Evolutionary conservation across 2,113 vertebrate genomes (phyloP).

Genomic region (Scopus umbretta): DNA sequence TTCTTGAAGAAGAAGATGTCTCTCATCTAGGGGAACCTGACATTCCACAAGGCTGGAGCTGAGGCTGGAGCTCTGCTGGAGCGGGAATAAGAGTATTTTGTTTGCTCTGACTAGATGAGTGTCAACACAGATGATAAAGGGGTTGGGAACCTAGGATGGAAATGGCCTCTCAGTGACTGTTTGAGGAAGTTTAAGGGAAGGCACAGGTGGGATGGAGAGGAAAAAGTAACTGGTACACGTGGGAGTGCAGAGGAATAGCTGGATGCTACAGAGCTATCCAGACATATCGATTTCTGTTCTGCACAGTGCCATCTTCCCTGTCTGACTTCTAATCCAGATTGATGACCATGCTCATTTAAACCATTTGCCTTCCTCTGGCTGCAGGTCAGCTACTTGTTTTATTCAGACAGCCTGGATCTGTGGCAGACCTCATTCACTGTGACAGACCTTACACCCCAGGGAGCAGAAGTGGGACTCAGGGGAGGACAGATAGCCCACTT

Average conservation of each 20-base stretch:
- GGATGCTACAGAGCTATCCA: neutral
- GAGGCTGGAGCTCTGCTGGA: neutral
- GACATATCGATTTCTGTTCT: neutral
- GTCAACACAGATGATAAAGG: neutral
- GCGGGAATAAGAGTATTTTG: neutral
- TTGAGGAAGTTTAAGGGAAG: neutral
- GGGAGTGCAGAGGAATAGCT: neutral
- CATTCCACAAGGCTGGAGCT: neutral
- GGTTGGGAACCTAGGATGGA: neutral
- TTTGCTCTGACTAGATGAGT: neutral
- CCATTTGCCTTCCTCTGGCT: neutral
- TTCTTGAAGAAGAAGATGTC: neutral
- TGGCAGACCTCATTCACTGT: neutral
- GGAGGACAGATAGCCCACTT: neutral
- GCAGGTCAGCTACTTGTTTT: neutral
- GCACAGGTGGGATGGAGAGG: neutral
- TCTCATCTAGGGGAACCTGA: neutral
- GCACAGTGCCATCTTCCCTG: neutral
- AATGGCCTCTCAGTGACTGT: neutral
- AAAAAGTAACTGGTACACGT: accelerated
- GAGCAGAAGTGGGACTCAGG: neutral
- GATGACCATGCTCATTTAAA: neutral
- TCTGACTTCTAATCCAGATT: neutral
- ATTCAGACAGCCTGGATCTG: neutral
- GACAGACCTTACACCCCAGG: neutral